Base-by-base conservation (phyloP, 2,888 invertebrate genomes). In the Aleiodes testaceus region DNA sequence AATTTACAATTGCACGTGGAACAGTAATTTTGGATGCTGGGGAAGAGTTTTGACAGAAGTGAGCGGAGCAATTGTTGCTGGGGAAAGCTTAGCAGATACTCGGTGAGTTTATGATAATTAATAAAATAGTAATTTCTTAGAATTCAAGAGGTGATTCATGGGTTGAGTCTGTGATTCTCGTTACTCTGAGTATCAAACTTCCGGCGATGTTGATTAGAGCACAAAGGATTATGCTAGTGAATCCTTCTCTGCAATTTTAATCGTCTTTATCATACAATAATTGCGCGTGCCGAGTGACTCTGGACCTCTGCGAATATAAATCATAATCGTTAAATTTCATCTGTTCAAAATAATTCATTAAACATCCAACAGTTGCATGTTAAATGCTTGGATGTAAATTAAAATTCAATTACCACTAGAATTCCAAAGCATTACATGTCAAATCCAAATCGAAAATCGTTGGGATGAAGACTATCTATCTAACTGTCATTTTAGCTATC, bases 191-290 rank as follows among this genome's bases (percentile, higher is more conserved):
- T 36, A 36, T 6, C 7, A 36, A 36, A 7, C 36, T n/a, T 11
- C 14, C 20, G 22, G 59, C 42, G 59, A 18, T 49, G 67, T 52
- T 67, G 53, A 52, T 18, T 26, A 52, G 42, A 45, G n/a, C 9
- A 11, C 16, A 12, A 16, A 36, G 11, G 3, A 11, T 59, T 12
- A 53, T 77, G 78, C 78, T 82, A 26, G 5, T 26, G 5, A 5
- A 1, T 5, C 26, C 3, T 1, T 26, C 83, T 18, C 52, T 20
- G 66, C n/a, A 44, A 36, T 44, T 81, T 84, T 85, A 86, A 86
- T 86, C 85, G 86, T 86, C 85, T 82, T 85, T 84, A 85, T 85
- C 86, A 83, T 86, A 84, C 84, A 84, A 85, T 86, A 85, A 87
- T 87, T 86, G 83, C 82, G 82, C 80, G 81, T 79, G 81, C 78